A percentile compares a stretch with the other conserved stretches of the same genome.
These are phyloP conservation scores for Aplidium turbinatum DNA, from an alignment of 23 tunicate genomes.

Conservation along the genomic window DNA sequence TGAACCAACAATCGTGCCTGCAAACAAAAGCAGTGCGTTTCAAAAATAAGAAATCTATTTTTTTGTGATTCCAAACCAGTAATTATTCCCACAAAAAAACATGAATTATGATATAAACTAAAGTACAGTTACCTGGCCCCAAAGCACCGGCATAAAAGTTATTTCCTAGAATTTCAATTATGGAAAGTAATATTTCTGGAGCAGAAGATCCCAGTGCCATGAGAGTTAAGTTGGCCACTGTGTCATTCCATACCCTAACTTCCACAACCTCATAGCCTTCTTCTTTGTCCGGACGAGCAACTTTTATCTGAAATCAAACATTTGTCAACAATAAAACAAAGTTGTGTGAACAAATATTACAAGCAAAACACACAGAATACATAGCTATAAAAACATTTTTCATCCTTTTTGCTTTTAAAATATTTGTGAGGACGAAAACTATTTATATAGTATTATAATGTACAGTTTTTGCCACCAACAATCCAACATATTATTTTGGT, in stretches of 20 bases:
- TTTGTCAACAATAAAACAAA: background rate
- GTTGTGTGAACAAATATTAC: background rate
- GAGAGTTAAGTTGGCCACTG: slow-evolving; percentile 97
- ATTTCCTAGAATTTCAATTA: slow-evolving; percentile 88
- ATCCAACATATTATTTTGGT: too few relatives aligned
- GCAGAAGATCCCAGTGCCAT: slow-evolving; percentile 98
- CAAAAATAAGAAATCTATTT: too few relatives aligned
- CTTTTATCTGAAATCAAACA: slow-evolving; percentile 48
- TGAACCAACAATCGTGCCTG: slow-evolving; percentile 96
- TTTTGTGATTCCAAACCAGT: too few relatives aligned
- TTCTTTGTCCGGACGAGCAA: slow-evolving; percentile 75
- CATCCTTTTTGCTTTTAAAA: too few relatives aligned
- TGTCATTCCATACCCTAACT: slow-evolving; percentile 98
- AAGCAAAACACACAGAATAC: background rate
- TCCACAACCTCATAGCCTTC: slow-evolving; percentile 74
- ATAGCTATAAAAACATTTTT: background rate
- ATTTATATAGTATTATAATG: too few relatives aligned
- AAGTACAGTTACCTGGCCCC: slow-evolving; percentile 88
- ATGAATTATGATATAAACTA: too few relatives aligned
- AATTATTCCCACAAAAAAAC: too few relatives aligned
- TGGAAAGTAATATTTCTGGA: slow-evolving; percentile 92
- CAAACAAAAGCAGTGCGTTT: too few relatives aligned
- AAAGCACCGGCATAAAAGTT: slow-evolving; percentile 80
- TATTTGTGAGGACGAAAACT: too few relatives aligned
- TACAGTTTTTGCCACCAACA: too few relatives aligned